phyloP scores from a whole-genome alignment of 2,113 vertebrate genomes.

The Falcunculus frontatus region DNA sequence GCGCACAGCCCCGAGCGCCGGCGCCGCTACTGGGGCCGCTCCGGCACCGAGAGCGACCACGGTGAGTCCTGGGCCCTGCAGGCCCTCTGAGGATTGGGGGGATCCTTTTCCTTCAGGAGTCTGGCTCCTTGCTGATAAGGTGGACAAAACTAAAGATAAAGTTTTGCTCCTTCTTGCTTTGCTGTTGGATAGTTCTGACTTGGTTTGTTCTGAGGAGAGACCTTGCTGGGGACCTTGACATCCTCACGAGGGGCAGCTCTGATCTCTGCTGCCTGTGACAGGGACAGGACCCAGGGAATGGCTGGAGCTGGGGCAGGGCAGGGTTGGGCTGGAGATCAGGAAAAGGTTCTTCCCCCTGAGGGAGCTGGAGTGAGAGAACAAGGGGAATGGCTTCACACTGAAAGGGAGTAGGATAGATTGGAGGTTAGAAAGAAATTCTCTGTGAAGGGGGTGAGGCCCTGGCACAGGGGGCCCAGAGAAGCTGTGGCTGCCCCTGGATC shows the following conservation, averaged over 20 bases:
- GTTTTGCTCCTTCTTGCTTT: background rate
- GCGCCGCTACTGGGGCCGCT: constrained; percentile 95
- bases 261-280: background rate
- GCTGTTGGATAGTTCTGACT: background rate
- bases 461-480: background rate
- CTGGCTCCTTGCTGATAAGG: background rate
- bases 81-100: fast-evolving
- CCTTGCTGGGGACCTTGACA: fast-evolving
- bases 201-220: background rate
- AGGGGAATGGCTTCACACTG: background rate
- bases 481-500: background rate
- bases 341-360: background rate
- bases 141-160: background rate
- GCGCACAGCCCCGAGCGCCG: constrained; percentile 94
- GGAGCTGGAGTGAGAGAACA: background rate
- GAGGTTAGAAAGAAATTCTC: background rate
- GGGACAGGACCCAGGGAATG: background rate
- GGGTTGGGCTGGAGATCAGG: background rate
- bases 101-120: background rate
- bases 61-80: constrained; percentile 63
- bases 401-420: background rate
- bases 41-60: constrained; percentile 95
- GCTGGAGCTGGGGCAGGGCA: background rate
- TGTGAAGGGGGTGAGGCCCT: background rate
- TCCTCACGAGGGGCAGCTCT: background rate